Conservation (phyloP, 2,888 invertebrate genomes). For the Terebella lapidaria region DNA sequence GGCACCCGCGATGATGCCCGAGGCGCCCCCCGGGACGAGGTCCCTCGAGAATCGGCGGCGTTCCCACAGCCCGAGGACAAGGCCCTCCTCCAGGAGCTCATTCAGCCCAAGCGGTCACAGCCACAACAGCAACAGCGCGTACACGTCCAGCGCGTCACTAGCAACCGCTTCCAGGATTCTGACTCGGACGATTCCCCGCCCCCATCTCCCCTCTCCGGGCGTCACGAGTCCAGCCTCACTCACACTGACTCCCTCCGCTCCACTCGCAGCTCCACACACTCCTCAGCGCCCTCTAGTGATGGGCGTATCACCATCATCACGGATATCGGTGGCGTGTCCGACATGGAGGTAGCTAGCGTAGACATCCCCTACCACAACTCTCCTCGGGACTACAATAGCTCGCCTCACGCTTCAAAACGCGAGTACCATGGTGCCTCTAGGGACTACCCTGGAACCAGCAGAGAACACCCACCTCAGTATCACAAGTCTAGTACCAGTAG, state of each 20-base stretch:
- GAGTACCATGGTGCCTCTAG: no score
- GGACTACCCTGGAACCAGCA: no score
- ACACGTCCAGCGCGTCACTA: slow-evolving; percentile 12
- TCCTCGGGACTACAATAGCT: neutral
- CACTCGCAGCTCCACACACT: slow-evolving; percentile 15
- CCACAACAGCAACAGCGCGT: slow-evolving; percentile 1
- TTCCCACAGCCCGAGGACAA: slow-evolving; percentile 36
- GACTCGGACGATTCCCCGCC: slow-evolving; percentile 10
- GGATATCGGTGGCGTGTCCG: slow-evolving; percentile 7
- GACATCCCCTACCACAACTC: neutral
- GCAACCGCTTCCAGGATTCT: slow-evolving; percentile 4
- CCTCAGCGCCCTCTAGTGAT: slow-evolving; percentile 17
- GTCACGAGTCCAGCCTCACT: slow-evolving; percentile 12
- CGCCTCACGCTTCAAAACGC: no score
- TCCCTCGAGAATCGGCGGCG: slow-evolving; percentile 21
- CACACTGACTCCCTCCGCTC: slow-evolving; percentile 22
- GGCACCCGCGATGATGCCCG: slow-evolving; percentile 15
- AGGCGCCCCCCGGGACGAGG: neutral
- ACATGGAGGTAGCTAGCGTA: slow-evolving; percentile 1
- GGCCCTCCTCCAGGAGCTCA: slow-evolving; percentile 26
- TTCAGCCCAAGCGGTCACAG: slow-evolving; percentile 1
- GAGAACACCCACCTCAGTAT: no score
- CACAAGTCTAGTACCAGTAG: no score
- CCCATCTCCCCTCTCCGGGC: slow-evolving; percentile 14
- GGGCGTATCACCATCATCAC: slow-evolving; percentile 21